A percentile compares a stretch with the other conserved stretches of the same genome.
Evolutionary conservation across 1,140 invertebrate species (phyloP).

Genomic region (Halesus radiatus): DNA sequence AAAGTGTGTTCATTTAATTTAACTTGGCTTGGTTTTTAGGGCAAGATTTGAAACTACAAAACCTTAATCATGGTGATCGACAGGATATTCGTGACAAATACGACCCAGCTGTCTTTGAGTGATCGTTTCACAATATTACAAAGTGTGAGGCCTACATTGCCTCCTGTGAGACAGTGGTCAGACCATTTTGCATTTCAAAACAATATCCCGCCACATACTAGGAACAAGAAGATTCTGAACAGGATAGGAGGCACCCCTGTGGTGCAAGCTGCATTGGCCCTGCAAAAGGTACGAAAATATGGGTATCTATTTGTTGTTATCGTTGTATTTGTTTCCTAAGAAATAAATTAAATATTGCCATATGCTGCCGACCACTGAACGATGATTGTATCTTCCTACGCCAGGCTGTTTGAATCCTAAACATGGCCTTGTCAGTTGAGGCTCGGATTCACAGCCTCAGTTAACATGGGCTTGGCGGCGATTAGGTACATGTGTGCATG

Average conservation of each 20-base stretch:
- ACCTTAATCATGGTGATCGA: conserved; percentile 36
- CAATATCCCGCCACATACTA: neutral
- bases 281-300: conserved; percentile 42
- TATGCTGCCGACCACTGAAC: no score
- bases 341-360: no score
- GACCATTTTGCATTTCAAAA: neutral
- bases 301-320: no score
- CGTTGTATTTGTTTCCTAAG: no score
- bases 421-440: no score
- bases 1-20: neutral
- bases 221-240: conserved; percentile 41
- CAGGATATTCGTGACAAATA: conserved; percentile 51
- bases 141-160: conserved; percentile 30
- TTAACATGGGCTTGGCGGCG: no score
- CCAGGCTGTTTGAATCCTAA: no score
- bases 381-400: no score
- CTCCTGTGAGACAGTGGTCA: conserved; percentile 23
- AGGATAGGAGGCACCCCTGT: conserved; percentile 47
- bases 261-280: conserved; percentile 45
- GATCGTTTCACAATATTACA: conserved; percentile 55
- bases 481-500: no score
- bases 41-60: neutral
- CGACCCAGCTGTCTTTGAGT: conserved; percentile 48
- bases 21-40: neutral
- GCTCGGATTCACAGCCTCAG: no score